Evolutionary conservation across 92 coral and sea anemone species (phyloP).

Genomic region (Pocillopora grandis): DNA sequence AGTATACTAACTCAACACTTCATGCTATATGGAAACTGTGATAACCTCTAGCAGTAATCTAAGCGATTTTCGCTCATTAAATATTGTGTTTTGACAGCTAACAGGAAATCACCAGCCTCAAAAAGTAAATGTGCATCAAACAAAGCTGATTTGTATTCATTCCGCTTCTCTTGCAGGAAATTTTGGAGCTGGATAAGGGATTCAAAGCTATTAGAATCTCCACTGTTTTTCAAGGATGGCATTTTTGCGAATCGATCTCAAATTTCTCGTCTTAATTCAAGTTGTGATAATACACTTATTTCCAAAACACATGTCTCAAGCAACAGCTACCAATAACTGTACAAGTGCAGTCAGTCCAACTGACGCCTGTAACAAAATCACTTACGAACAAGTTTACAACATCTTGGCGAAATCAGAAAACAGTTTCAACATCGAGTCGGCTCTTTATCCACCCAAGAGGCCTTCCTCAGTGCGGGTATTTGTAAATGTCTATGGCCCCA

Average conservation of each 20-base stretch:
- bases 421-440: neutral
- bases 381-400: constrained; percentile 13
- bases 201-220: neutral
- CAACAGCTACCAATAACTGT: neutral
- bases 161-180: too few species aligned
- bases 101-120: too few species aligned
- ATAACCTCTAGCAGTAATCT: too few species aligned
- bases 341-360: neutral
- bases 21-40: too few species aligned
- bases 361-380: neutral
- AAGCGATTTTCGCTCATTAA: too few species aligned
- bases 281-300: neutral
- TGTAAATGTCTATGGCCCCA: too few species aligned
- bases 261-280: neutral
- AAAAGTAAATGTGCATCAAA: too few species aligned
- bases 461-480: too few species aligned
- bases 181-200: neutral
- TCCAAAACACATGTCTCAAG: neutral
- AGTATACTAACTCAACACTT: too few species aligned
- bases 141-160: too few species aligned
- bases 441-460: too few species aligned
- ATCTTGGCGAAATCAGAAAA: neutral
- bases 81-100: too few species aligned
- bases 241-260: neutral
- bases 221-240: neutral